Evolutionary conservation across 2,888 invertebrate species (phyloP).

Genomic region (Tanytarsus gracilentus): DNA sequence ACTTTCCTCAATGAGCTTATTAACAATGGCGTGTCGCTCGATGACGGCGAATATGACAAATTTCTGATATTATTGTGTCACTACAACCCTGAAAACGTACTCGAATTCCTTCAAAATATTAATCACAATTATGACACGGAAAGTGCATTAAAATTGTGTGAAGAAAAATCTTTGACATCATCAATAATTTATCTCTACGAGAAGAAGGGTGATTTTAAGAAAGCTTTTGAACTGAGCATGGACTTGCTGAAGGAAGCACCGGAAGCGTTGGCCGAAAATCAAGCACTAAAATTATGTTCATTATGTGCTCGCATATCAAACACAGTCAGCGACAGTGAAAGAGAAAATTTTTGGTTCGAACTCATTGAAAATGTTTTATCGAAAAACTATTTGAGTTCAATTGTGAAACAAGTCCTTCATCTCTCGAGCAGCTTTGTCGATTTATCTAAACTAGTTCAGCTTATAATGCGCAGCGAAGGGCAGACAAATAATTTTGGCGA

Average conservation of each 20-base stretch:
- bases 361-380: slow-evolving; percentile 43
- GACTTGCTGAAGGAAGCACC: slow-evolving; percentile 38
- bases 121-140: slow-evolving; percentile 54
- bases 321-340: slow-evolving; percentile 41
- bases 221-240: slow-evolving; percentile 57
- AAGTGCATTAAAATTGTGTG: slow-evolving; percentile 54
- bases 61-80: slow-evolving; percentile 56
- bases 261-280: slow-evolving; percentile 32
- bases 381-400: slow-evolving; percentile 41
- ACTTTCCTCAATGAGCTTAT: slow-evolving; percentile 53
- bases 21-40: slow-evolving; percentile 39
- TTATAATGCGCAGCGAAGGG: slow-evolving; percentile 46
- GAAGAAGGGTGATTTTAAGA: slow-evolving; percentile 61
- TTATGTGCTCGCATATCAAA: slow-evolving; percentile 46
- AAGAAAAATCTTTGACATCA: slow-evolving; percentile 51
- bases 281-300: slow-evolving; percentile 36
- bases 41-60: slow-evolving; percentile 48
- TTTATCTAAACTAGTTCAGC: slow-evolving; percentile 50
- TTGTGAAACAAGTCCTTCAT: slow-evolving; percentile 46
- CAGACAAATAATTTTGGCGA: slow-evolving; percentile 52
- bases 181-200: slow-evolving; percentile 67
- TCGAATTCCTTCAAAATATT: slow-evolving; percentile 44
- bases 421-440: slow-evolving; percentile 50
- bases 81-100: slow-evolving; percentile 47
- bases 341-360: slow-evolving; percentile 47